These are phyloP conservation scores for Shargacucullia verbasci DNA, from an alignment of 2,888 invertebrate genomes.

Conservation along the genomic window DNA sequence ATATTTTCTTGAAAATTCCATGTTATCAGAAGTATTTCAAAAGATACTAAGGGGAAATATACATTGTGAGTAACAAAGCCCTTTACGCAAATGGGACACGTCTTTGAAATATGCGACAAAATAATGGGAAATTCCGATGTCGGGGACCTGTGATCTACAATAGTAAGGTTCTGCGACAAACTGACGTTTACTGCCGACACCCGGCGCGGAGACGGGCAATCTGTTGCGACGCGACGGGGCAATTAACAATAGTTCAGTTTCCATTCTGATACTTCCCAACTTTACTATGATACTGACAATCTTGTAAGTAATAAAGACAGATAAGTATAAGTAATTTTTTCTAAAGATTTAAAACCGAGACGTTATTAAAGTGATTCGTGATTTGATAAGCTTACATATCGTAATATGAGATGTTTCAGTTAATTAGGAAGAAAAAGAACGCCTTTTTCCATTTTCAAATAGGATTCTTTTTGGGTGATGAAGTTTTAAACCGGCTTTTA, in stretches of 20 bases:
- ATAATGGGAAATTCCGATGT: conserved; percentile 41
- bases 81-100: conserved; percentile 51
- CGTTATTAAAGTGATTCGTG: too few relatives aligned
- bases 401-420: too few relatives aligned
- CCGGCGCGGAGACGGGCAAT: conserved; percentile 22
- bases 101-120: conserved; percentile 45
- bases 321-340: too few relatives aligned
- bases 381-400: too few relatives aligned
- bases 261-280: conserved; percentile 21
- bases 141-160: conserved; percentile 13
- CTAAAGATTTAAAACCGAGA: too few relatives aligned
- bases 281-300: conserved; percentile 1
- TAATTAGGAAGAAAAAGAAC: too few relatives aligned
- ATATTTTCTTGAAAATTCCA: conserved; percentile 11
- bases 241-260: conserved; percentile 31
- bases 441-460: too few relatives aligned
- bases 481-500: too few relatives aligned
- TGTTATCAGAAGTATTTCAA: conserved; percentile 27
- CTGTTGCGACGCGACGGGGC: conserved; percentile 38
- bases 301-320: neutral
- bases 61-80: conserved; percentile 46
- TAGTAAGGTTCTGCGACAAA: conserved; percentile 29
- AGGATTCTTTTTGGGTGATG: too few relatives aligned
- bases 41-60: conserved; percentile 43
- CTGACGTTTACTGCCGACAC: conserved; percentile 15